Conservation (phyloP, 1,140 invertebrate genomes). For the Hylyphantes graminicola region DNA sequence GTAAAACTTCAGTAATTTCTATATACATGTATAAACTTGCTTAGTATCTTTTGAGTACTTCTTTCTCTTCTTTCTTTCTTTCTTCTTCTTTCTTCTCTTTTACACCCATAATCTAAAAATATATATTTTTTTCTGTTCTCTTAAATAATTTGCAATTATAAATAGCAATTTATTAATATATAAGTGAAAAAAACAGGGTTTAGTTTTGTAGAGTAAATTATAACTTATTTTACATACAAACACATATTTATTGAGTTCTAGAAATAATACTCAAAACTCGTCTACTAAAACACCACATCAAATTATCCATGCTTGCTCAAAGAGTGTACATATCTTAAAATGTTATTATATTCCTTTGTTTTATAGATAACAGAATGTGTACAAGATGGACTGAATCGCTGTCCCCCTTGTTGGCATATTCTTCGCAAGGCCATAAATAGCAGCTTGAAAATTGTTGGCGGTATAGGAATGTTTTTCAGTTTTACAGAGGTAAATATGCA, state of each 20-base stretch:
- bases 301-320: background rate
- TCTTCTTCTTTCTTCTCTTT: too few species aligned
- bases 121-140: too few species aligned
- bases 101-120: too few species aligned
- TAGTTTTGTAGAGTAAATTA: too few species aligned
- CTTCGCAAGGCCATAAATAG: slow-evolving; percentile 83
- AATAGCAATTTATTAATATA: too few species aligned
- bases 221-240: too few species aligned
- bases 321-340: background rate
- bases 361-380: slow-evolving; percentile 39
- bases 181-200: too few species aligned
- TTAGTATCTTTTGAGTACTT: background rate
- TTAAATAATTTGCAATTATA: too few species aligned
- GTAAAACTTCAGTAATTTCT: background rate
- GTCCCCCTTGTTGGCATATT: slow-evolving; percentile 75
- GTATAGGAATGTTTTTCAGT: slow-evolving; percentile 94
- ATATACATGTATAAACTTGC: background rate
- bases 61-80: too few species aligned
- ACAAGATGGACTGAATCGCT: slow-evolving; percentile 16
- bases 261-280: too few species aligned
- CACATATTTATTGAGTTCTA: too few species aligned
- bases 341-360: background rate
- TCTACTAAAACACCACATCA: too few species aligned
- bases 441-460: slow-evolving; percentile 89
- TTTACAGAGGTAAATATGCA: slow-evolving; percentile 87